These are phyloP conservation scores for Drosophila gaucha DNA, from an alignment of 2,888 invertebrate species.

Conservation along the genomic window DNA sequence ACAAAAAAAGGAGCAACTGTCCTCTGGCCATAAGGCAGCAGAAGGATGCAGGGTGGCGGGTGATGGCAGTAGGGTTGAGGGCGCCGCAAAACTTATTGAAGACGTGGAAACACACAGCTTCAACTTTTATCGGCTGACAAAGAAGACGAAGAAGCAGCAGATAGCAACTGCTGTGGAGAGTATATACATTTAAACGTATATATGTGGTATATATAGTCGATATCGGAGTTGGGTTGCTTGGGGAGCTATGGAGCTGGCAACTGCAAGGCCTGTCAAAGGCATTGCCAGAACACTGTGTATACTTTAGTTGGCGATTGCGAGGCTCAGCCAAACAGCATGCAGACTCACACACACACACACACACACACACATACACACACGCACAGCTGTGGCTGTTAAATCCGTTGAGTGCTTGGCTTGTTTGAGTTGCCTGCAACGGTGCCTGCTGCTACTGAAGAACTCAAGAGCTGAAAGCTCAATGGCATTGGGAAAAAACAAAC, in stretches of 20 bases:
- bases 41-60: no score
- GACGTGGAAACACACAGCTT: slow-evolving; percentile 25
- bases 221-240: background rate
- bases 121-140: slow-evolving; percentile 46
- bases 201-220: background rate
- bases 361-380: slow-evolving; percentile 14
- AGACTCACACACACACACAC: background rate
- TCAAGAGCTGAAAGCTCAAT: slow-evolving; percentile 17
- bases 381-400: slow-evolving; percentile 19
- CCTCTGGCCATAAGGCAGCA: slow-evolving; percentile 6
- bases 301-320: slow-evolving; percentile 29
- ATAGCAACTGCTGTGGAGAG: slow-evolving; percentile 9
- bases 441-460: slow-evolving; percentile 14
- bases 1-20: slow-evolving; percentile 18
- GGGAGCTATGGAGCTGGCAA: slow-evolving; percentile 9
- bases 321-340: slow-evolving; percentile 25
- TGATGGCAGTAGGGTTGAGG: background rate
- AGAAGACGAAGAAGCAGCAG: slow-evolving; percentile 12
- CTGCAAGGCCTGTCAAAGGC: slow-evolving; percentile 57
- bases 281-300: slow-evolving; percentile 29
- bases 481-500: slow-evolving; percentile 26
- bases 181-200: background rate
- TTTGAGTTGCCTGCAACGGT: slow-evolving; percentile 24
- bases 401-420: slow-evolving; percentile 36
- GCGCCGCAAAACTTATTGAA: slow-evolving; percentile 35